Base-by-base conservation (phyloP, 2,113 vertebrate genomes). In the Candoia aspera region DNA sequence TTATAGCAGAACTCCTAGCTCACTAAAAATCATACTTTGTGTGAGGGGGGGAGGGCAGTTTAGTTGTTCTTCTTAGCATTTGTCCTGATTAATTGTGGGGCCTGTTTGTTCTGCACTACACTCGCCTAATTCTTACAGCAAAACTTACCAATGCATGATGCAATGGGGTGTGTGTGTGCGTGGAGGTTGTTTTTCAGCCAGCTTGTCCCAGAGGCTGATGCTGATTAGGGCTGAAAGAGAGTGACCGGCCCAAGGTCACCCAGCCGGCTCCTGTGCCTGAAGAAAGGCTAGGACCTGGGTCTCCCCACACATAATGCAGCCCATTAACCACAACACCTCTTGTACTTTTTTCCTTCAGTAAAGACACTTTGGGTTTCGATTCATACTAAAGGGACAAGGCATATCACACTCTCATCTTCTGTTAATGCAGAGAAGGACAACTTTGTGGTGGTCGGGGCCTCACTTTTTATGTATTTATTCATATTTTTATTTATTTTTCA, bases 341-440 rank as follows among this genome's bases (percentile, higher is more conserved):
- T 33, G 19, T 68, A 79, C 37, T 37, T 53, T 26, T 2, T 85
- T 59, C 12, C 42, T 15, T 91, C 92, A 24, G 0, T 60, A 86
- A 86, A 17, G 42, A 64, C 59, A 29, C 29, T 91, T 91, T 95
- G 91, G 11, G 62, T 62, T 87, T 49, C 49, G 0, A 15, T 92
- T 91, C 73, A 90, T 9, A 86, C 60, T 42, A 93, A 64, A 90
- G n/a, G 89, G 2, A 86, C 3, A 89, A 21, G 84, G 58, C 0
- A 0, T 84, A 87, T 33, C 11, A 37, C 91, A 79, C 55, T 23
- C n/a, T n/a, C 17, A 68, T 33, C n/a, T 73, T 13, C 17, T 73
- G 29, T 68, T 68, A 68, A n/a, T 79, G 68, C 33, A 37, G n/a
- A 37, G 33, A 37, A 79, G 68, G 33, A 33, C 33, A 79, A 37